Percentiles rank a stretch among this genome's conserved stretches.
Evolutionary conservation across 1,140 invertebrate species (phyloP).

Genomic region (Tenebrio molitor): DNA sequence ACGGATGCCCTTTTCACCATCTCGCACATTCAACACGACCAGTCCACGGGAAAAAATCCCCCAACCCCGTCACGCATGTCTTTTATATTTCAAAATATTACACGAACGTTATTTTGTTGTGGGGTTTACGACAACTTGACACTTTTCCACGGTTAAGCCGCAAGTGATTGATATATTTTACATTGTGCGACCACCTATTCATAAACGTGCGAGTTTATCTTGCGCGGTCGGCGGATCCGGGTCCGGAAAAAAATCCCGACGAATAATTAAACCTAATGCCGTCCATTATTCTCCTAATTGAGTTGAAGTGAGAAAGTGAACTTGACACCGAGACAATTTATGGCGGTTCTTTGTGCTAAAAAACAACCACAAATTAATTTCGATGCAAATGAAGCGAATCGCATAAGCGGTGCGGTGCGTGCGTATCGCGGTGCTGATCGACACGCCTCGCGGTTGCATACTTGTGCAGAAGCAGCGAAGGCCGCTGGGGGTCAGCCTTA

Average conservation of each 20-base stretch:
- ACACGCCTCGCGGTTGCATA: too few relatives aligned
- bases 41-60: neutral
- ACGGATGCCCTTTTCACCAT: conserved; percentile 17
- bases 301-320: conserved; percentile 20
- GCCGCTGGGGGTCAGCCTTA: neutral
- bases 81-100: conserved; percentile 7
- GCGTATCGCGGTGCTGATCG: too few relatives aligned
- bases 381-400: conserved; percentile 26
- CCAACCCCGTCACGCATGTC: neutral
- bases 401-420: too few relatives aligned
- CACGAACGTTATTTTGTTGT: neutral
- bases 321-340: conserved; percentile 16
- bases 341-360: neutral
- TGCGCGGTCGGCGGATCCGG: too few relatives aligned
- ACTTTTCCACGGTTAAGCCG: conserved; percentile 1
- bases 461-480: too few relatives aligned
- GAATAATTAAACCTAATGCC: conserved; percentile 23
- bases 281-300: conserved; percentile 17
- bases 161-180: conserved; percentile 9
- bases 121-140: neutral
- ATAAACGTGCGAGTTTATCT: too few relatives aligned
- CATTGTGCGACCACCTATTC: too few relatives aligned
- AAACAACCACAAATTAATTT: conserved; percentile 21
- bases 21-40: neutral
- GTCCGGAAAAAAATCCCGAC: too few relatives aligned